Evolutionary conservation across 2,797 vertebrate species (phyloP).

Genomic region (Borostomias antarcticus): DNA sequence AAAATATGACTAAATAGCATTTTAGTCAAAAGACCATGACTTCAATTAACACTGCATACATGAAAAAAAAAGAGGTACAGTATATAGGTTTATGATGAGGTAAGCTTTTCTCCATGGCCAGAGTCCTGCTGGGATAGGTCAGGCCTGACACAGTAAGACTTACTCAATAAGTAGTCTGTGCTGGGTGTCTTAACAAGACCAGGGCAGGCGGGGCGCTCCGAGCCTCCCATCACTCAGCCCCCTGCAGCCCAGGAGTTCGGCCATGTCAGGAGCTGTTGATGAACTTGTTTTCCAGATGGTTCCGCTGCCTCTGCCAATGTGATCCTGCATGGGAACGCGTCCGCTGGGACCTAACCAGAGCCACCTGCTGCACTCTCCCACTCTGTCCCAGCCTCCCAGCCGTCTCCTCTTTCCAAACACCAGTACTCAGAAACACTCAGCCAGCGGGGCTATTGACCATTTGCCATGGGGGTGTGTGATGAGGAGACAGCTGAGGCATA

Average conservation of each 20-base stretch:
- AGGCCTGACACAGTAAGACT: constrained; percentile 31
- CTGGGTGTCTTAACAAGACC: constrained; percentile 36
- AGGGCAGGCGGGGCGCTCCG: not conserved
- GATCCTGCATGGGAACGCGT: constrained; percentile 62
- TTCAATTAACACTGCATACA: no score
- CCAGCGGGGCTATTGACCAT: constrained; percentile 31
- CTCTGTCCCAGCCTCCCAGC: constrained; percentile 63
- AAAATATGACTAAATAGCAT: no score
- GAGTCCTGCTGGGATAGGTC: constrained; percentile 8
- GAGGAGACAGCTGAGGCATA: constrained; percentile 79
- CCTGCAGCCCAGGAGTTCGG: constrained; percentile 24
- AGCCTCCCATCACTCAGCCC: constrained; percentile 27
- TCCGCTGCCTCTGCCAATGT: constrained; percentile 56
- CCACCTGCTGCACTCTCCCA: constrained; percentile 70
- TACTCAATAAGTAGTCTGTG: constrained; percentile 18
- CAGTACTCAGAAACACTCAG: constrained; percentile 71
- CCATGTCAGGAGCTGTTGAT: constrained; percentile 62
- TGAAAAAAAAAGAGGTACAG: no score
- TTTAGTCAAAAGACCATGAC: no score
- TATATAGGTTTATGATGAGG: constrained; percentile 17
- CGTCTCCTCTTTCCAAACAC: constrained; percentile 81
- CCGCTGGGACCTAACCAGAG: constrained; percentile 67
- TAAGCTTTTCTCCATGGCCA: not conserved
- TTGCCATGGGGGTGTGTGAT: constrained; percentile 53
- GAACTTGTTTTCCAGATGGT: constrained; percentile 75